Conservation (phyloP, 2,113 vertebrate genomes). For the Lethenteron camtschaticum region DNA sequence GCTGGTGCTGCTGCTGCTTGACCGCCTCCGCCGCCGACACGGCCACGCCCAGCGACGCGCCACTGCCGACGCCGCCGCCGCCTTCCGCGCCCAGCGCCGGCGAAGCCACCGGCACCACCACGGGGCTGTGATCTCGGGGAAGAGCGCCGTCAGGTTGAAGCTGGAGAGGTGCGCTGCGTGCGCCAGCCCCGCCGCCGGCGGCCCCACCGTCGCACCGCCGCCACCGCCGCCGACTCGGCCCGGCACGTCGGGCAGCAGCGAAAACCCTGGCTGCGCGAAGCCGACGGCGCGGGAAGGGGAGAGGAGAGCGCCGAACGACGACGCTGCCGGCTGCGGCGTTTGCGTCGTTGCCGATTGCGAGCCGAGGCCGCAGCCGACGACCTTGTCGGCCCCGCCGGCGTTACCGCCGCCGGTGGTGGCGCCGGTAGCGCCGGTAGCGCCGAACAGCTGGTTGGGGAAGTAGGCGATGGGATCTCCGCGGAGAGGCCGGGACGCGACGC, state of each 20-base stretch:
- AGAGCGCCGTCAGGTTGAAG: constrained; percentile 86
- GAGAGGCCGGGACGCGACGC: constrained; percentile 65
- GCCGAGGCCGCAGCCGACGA: too few relatives aligned
- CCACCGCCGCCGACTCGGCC: constrained; percentile 75
- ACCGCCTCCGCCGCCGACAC: constrained; percentile 41
- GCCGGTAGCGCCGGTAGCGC: constrained; percentile 68
- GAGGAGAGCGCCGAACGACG: constrained; percentile 67
- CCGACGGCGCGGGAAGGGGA: constrained; percentile 81
- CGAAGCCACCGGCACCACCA: constrained; percentile 63
- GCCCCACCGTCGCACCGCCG: too few relatives aligned
- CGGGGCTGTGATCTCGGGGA: constrained; percentile 76
- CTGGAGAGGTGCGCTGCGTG: constrained; percentile 64
- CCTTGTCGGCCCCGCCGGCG: constrained; percentile 25
- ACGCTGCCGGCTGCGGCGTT: too few relatives aligned
- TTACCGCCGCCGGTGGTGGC: constrained; percentile 49
- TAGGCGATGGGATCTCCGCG: constrained; percentile 81
- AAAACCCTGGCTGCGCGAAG: constrained; percentile 78
- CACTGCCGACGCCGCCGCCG: too few relatives aligned
- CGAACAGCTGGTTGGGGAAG: constrained; percentile 94
- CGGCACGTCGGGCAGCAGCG: constrained; percentile 74
- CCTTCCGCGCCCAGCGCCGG: constrained; percentile 20
- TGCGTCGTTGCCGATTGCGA: too few relatives aligned
- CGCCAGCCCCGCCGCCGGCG: constrained; percentile 21
- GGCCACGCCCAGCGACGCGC: too few relatives aligned
- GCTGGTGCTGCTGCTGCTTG: constrained; percentile 19